These are phyloP conservation scores for Chlorodrepanis virens DNA, from an alignment of 2,113 vertebrate genomes.

Conservation along the genomic window DNA sequence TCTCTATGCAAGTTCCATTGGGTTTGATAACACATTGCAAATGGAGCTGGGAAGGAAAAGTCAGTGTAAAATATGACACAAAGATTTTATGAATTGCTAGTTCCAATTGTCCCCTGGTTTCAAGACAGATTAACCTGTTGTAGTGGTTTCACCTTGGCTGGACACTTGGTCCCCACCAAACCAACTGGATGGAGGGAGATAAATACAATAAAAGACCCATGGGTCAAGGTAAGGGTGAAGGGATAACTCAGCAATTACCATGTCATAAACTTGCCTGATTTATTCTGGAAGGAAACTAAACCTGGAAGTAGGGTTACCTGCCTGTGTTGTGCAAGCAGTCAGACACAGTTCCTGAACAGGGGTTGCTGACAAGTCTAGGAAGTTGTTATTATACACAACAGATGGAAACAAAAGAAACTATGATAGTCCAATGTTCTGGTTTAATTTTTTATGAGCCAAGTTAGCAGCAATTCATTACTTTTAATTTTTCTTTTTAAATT, in stretches of 20 bases:
- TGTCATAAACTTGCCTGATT: background rate
- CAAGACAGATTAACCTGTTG: background rate
- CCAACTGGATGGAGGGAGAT: background rate
- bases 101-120: background rate
- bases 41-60: background rate
- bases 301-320: background rate
- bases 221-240: background rate
- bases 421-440: background rate
- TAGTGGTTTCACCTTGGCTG: background rate
- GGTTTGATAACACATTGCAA: background rate
- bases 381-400: background rate
- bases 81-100: background rate
- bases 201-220: background rate
- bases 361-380: background rate
- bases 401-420: background rate
- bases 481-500: background rate
- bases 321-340: background rate
- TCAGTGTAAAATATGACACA: background rate
- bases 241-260: background rate
- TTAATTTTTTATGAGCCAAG: background rate
- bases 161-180: background rate
- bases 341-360: background rate
- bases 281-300: background rate
- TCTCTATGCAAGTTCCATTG: background rate
- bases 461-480: background rate